Evolutionary conservation across 2,113 vertebrate genomes (phyloP).

Genomic region (Corvus hawaiiensis): DNA sequence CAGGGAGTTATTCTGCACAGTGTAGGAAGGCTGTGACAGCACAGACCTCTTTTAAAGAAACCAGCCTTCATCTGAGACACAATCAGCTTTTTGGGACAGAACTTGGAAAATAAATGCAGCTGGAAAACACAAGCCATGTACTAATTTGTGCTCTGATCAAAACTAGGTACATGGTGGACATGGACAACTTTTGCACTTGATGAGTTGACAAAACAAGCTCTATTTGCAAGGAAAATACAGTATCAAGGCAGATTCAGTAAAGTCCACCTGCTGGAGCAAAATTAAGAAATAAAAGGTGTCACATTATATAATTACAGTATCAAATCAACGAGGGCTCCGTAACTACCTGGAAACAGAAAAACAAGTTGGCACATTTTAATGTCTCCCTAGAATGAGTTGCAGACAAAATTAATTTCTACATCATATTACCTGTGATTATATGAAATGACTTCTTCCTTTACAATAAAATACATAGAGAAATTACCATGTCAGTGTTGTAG

Average conservation of each 20-base stretch:
- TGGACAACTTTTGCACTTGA: too few relatives aligned
- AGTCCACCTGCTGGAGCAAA: not conserved
- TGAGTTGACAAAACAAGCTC: not conserved
- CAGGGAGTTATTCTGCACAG: not conserved
- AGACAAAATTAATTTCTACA: not conserved
- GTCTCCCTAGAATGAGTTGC: not conserved
- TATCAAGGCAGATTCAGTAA: not conserved
- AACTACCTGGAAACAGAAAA: not conserved
- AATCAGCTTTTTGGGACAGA: not conserved
- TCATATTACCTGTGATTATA: not conserved
- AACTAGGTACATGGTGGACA: fast-evolving
- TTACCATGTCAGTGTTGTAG: not conserved
- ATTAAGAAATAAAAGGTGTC: not conserved
- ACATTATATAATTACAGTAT: not conserved
- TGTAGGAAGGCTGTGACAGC: not conserved
- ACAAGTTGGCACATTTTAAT: not conserved
- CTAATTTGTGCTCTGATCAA: not conserved
- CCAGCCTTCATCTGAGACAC: not conserved
- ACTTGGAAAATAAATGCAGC: not conserved
- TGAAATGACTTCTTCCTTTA: not conserved
- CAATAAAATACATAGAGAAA: not conserved
- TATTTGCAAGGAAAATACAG: not conserved
- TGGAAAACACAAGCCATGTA: not conserved
- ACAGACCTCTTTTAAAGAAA: not conserved
- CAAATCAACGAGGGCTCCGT: fast-evolving